Evolutionary conservation across 2,113 vertebrate genomes (phyloP).

Genomic region (Indicator maculatus): DNA sequence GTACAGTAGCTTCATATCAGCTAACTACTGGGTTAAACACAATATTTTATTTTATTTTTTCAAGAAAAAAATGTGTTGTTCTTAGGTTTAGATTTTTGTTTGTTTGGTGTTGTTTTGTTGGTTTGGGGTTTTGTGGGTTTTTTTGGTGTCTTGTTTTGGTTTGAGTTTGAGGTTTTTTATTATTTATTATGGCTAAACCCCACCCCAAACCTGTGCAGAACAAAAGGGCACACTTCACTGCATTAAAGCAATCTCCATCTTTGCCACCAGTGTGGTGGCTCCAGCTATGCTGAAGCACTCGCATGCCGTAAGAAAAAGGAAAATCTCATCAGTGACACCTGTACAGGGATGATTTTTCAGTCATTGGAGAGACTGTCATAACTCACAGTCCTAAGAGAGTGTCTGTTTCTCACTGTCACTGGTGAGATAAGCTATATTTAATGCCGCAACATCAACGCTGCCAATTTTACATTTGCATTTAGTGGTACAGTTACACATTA

Average conservation of each 20-base stretch:
- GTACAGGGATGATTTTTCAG: constrained; percentile 60
- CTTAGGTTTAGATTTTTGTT: no score
- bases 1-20: neutral
- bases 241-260: neutral
- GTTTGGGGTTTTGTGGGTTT: neutral
- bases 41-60: neutral
- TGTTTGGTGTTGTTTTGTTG: neutral
- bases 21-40: neutral
- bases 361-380: constrained; percentile 64
- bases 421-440: constrained; percentile 70
- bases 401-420: constrained; percentile 69
- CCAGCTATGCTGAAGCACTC: neutral
- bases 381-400: constrained; percentile 66
- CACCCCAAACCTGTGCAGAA: neutral
- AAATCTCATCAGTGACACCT: constrained; percentile 44
- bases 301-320: neutral
- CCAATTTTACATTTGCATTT: constrained; percentile 64
- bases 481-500: constrained; percentile 32
- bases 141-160: neutral
- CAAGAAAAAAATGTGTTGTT: neutral
- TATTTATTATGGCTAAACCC: neutral
- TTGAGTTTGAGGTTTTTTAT: neutral
- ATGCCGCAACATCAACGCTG: constrained; percentile 49
- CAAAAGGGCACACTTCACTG: neutral
- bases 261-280: neutral